Evolutionary conservation across 2,113 vertebrate species (phyloP), one percentile per base, ranked within the genome.

Genomic region (Mormoops blainvillei): DNA sequence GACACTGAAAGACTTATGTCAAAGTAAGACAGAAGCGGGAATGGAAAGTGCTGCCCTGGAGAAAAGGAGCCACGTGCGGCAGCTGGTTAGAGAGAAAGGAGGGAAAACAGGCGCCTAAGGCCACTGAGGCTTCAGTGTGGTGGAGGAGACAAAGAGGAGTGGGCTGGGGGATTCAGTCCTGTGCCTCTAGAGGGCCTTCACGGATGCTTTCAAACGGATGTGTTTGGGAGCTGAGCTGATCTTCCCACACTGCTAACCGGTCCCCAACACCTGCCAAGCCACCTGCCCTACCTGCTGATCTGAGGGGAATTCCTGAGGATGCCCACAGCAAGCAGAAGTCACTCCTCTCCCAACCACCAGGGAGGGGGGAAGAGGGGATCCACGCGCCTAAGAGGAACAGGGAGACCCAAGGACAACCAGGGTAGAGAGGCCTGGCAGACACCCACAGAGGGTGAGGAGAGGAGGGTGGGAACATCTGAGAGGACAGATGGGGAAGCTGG

Each of bases 141-240:
- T 93, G 48, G 93, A 83, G 43, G 48, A 97, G 93, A 97, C 97
- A 98, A 98, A 97, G 95, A 94, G 26, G 74, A 90, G 52, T 33
- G 85, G 91, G 74, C 43, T 22, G 58, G 77, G 92, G 95, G 97
- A 97, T 96, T 89, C 96, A 87, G 85, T 76, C 41, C 92, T 52
- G n/a, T 41, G 94, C 97, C 97, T 97, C 97, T 97, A 97, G 95
- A 95, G 97, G 97, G 95, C 95, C 96, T 96, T 89, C 83, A 43
- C 5, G 33, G 91, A 91, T 86, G 88, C 86, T 94, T 94, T 93
- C 88, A 61, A 81, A 93, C 76, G 58, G 54, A 61, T 56, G 65
- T 71, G 76, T 92, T 89, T 80, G 67, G 78, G 89, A 83, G 92
- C 68, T 65, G 90, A 65, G 92, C 38, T 93, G 81, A 54, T 92